Conservation (phyloP, 2,797 vertebrate species). For the Pipistrellus pipistrellus region DNA sequence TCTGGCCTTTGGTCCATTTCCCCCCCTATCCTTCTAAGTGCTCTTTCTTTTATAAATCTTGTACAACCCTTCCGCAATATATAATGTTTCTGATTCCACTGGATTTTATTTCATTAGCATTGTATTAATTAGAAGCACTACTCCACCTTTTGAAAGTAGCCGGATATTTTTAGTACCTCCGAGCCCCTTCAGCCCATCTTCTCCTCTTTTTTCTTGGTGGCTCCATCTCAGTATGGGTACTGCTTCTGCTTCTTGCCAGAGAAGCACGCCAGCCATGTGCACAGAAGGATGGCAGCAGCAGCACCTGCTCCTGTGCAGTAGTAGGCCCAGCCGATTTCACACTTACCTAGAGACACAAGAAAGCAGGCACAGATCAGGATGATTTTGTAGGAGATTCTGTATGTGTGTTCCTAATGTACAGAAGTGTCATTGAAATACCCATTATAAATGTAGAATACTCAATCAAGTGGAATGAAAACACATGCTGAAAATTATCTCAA, state of each 20-base stretch:
- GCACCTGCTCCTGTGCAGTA: slow-evolving; percentile 97
- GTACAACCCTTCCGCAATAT: neutral
- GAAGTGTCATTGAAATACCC: neutral
- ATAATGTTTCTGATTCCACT: neutral
- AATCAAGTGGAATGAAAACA: neutral
- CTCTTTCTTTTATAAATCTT: neutral
- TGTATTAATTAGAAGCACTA: slow-evolving; percentile 52
- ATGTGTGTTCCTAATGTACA: neutral
- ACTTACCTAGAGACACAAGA: slow-evolving; percentile 91
- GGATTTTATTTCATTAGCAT: neutral
- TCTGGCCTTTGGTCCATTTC: slow-evolving; percentile 51
- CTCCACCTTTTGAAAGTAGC: slow-evolving; percentile 71
- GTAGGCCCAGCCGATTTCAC: slow-evolving; percentile 98
- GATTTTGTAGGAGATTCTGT: neutral
- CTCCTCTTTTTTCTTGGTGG: neutral
- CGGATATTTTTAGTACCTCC: neutral
- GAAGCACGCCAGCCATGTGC: slow-evolving; percentile 97
- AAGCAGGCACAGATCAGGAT: slow-evolving; percentile 13
- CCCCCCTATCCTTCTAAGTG: neutral
- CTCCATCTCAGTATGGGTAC: slow-evolving; percentile 93
- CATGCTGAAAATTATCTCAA: neutral
- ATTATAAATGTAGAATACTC: neutral
- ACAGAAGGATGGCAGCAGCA: slow-evolving; percentile 94
- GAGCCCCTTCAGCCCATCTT: accelerated
- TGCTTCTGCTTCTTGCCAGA: slow-evolving; percentile 99